Evolutionary conservation across 2,113 vertebrate genomes (phyloP).

Genomic region (Nycticorax nycticorax): DNA sequence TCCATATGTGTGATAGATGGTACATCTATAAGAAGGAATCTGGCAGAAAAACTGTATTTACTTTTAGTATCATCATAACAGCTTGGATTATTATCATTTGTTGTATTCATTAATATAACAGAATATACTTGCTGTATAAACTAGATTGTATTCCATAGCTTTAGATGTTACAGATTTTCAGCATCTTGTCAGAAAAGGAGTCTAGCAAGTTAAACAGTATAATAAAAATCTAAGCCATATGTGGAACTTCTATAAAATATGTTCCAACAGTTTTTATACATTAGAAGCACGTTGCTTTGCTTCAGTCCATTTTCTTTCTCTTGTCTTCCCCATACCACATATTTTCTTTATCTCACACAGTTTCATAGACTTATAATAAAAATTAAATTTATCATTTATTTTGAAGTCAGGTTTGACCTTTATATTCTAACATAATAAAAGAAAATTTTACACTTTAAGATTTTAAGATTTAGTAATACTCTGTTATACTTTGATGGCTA

Average conservation of each 20-base stretch:
- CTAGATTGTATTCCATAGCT: neutral
- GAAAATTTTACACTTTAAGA: neutral
- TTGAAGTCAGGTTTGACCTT: conserved; percentile 3
- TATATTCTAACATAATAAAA: neutral
- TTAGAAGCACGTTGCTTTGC: neutral
- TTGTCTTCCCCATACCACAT: neutral
- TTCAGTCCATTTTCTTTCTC: neutral
- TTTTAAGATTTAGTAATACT: neutral
- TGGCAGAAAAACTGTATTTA: neutral
- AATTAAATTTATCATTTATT: neutral
- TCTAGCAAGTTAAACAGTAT: neutral
- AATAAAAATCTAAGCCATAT: neutral
- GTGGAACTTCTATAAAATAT: neutral
- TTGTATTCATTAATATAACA: neutral
- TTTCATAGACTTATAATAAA: neutral
- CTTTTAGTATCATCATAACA: neutral
- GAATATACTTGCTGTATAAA: neutral
- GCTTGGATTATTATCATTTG: neutral
- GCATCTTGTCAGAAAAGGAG: neutral
- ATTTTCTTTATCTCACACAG: neutral
- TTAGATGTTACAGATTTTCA: neutral
- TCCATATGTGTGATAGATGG: neutral
- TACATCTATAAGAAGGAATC: neutral
- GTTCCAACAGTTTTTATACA: neutral
- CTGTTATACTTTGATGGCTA: neutral